A percentile compares a stretch with the other conserved stretches of the same genome.
Conservation (phyloP, 2,888 invertebrate genomes). For the Tuta absoluta region DNA sequence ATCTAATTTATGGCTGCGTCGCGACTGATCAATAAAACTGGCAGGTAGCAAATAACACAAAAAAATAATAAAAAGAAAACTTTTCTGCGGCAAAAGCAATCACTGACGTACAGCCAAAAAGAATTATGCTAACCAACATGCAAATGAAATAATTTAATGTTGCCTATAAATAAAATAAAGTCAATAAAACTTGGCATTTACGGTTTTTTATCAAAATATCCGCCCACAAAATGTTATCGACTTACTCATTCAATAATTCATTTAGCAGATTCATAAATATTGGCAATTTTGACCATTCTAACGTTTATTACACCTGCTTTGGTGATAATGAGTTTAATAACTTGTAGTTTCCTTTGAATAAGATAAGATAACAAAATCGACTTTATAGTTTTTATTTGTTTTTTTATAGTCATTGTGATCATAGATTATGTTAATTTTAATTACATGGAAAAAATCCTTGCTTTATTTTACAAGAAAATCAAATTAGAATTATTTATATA, state of each 20-base stretch:
- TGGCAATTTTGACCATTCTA: background rate
- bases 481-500: no score
- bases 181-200: slow-evolving; percentile 19
- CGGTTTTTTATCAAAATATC: slow-evolving; percentile 15
- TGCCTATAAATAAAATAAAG: slow-evolving; percentile 4
- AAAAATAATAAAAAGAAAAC: background rate
- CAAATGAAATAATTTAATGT: slow-evolving; percentile 2
- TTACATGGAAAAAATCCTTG: no score
- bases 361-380: background rate
- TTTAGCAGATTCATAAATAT: slow-evolving; percentile 9
- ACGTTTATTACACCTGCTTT: background rate
- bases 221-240: slow-evolving; percentile 17
- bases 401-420: background rate
- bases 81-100: background rate
- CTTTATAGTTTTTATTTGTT: background rate
- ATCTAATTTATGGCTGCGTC: slow-evolving; percentile 51
- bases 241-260: background rate
- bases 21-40: slow-evolving; percentile 19
- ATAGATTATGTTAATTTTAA: background rate
- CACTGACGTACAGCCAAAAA: background rate
- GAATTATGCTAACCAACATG: background rate
- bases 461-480: no score
- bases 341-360: no score
- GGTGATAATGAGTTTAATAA: background rate
- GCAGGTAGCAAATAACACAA: background rate